Evolutionary conservation across 2,797 vertebrate genomes (phyloP), one percentile per base, ranked within the genome.

Genomic region (Cossypha dichroa): DNA sequence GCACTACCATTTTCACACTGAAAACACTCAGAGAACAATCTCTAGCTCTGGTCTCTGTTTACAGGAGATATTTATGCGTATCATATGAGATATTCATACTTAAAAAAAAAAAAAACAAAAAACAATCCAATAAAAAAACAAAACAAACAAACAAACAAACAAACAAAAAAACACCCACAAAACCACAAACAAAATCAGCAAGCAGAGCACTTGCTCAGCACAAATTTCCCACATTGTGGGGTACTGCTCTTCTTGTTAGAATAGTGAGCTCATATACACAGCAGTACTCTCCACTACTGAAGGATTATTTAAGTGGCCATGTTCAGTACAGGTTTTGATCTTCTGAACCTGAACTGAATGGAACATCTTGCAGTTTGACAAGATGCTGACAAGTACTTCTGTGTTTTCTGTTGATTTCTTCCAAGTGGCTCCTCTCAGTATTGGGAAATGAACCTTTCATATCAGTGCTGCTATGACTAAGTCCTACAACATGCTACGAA

Each of bases 131-230:
- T 11, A 78, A 81, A 38, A 36, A 36, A 12, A 5, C 36, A 38
- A 43, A 14, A 14, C 23, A 23, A 58, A 21, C n/a, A 45, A 12
- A 5, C 43, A 78, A 81, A 38, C 10, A 29, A 26, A 52, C 51
- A 72, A 31, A 1, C 0, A 2, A 40, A 45, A 45, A 16, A 17
- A 23, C 45, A 6, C 21, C 22, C 21, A 60, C 21, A 60, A 72
- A 31, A 2, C 0, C 3, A 45, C 45, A 45, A 66, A 41, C 8
- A 36, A 49, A 54, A 64, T 0, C 5, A 41, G 11, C 2, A n/a
- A 66, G 31, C 13, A 69, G 38, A 82, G 7, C 21, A 43, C 15
- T 48, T 55, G 10, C 9, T 74, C 33, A 69, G 12, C 28, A 41
- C 9, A 62, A 21, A 2, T 60, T 82, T 91, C 55, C 3, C 21